Evolutionary conservation across 2,113 vertebrate genomes (phyloP), one percentile per base, ranked within the genome.

Genomic region (Psephotus haematonotus): DNA sequence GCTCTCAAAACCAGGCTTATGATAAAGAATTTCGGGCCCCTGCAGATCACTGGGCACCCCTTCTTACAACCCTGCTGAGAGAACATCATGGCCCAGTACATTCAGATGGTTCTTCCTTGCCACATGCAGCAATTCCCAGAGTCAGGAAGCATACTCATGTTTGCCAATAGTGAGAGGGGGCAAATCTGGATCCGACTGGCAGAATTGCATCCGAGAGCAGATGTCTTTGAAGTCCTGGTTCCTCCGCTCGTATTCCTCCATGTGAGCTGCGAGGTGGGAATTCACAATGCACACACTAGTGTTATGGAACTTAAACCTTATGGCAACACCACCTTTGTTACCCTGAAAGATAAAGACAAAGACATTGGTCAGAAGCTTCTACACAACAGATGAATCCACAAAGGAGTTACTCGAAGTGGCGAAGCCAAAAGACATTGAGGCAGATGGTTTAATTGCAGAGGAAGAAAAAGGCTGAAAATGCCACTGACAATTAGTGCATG

Each of bases 191-290:
- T 99, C 98, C 0, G 80, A 74, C 53, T 99, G 99, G 84, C 97
- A 97, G 97, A 99, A 99, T 49, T 97, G 98, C 96, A 99, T 98
- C 79, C 99, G 98, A 52, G 98, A 98, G 96, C 99, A 99, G 95
- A 99, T 99, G 91, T 99, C 99, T 72, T 97, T 99, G 92, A 98
- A 99, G 97, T 99, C 99, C 94, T 99, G 99, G 97, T 99, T 99
- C 68, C 99, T 98, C 81, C 99, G 97, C 96, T 99, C 99, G 0
- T 98, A 99, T 67, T 99, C 99, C 82, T 99, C 99, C 0, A 86
- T 97, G 94, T 99, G 99, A 60, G 99, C 99, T 18, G 99, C 99
- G 12, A 99, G 96, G 97, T 99, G 99, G 46, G 99, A 98, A 85
- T 99, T 99, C 93, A 99, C 99, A 47, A 99, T 24, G 25, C 99